Evolutionary conservation across 1,140 invertebrate species (phyloP).

Genomic region (Trichoplusia ni): DNA sequence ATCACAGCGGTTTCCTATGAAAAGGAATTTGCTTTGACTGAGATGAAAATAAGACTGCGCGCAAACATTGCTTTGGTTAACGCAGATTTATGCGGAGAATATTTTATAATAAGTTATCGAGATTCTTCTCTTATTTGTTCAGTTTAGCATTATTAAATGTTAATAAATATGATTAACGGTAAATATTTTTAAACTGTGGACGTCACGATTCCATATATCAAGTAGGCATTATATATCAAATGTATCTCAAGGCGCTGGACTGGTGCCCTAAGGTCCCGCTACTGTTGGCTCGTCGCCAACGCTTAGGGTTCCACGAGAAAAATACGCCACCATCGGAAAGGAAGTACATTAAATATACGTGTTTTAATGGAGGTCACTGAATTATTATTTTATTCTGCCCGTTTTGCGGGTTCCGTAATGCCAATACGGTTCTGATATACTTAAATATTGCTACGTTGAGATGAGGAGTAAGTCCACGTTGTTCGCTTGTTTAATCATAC

Average conservation of each 20-base stretch:
- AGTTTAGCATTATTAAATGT: too few relatives aligned
- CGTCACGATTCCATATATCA: too few relatives aligned
- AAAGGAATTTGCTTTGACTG: neutral
- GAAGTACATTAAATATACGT: conserved; percentile 44
- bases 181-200: conserved; percentile 3
- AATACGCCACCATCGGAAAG: conserved; percentile 41
- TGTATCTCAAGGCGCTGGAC: conserved; percentile 51
- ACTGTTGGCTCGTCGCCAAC: conserved; percentile 49
- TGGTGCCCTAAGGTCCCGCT: conserved; percentile 47
- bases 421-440: conserved; percentile 6
- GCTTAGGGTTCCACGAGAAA: conserved; percentile 50
- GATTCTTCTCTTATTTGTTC: too few relatives aligned
- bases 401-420: neutral
- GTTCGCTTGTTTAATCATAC: conserved; percentile 9
- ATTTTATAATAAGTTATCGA: too few relatives aligned
- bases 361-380: conserved; percentile 29
- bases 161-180: neutral
- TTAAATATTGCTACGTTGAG: conserved; percentile 3
- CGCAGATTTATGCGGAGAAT: too few relatives aligned
- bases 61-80: neutral
- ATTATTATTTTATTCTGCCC: conserved; percentile 22
- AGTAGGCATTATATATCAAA: conserved; percentile 50
- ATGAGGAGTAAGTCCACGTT: conserved; percentile 1
- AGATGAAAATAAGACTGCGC: neutral
- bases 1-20: neutral